Evolutionary conservation across 2,888 invertebrate genomes (phyloP), one percentile per base, ranked within the genome.

Genomic region (Pyrrhia umbra): DNA sequence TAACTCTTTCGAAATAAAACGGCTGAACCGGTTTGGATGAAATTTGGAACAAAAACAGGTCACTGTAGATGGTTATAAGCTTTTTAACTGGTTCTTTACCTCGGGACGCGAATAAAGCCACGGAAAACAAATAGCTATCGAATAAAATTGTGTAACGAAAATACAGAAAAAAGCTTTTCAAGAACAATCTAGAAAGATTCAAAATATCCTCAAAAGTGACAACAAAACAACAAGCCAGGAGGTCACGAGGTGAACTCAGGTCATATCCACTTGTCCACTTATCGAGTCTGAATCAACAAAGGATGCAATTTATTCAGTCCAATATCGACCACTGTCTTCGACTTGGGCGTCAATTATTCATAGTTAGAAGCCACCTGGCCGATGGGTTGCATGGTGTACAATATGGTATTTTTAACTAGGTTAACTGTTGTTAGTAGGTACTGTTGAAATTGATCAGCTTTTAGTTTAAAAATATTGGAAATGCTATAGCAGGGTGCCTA

Each of bases 271-370:
- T 49, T 37, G 55, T 50, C 20, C 13, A 72, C 68, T 71, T 72
- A 69, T 18, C 68, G 55, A 40, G 59, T 57, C 49, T 55, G 40
- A 52, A 57, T 59, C 56, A 64, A 69, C 67, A 77, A 67, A 45
- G 42, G 62, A 59, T 57, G 70, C 75, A 77, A 75, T 78, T 80
- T 81, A 82, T 84, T 81, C 51, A 69, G 25, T 47, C 20, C 65
- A 63, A 13, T 75, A 86, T 84, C 83, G 85, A 88, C 80, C 77
- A 10, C 55, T 61, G 74, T 68, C 82, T 80, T 83, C 79, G 74
- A 73, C 37, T 71, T 46, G 21, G 52, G 62, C 57, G 43, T 81
- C 63, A 81, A 88, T 87, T 83, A 88, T 85, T 82, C 78, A 88
- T 77, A 56, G 59, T 39, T 61, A n/a, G 64, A 71, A 75, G 78